phyloP scores from a whole-genome alignment of 2,888 invertebrate species.

The Byasa hedistus region DNA sequence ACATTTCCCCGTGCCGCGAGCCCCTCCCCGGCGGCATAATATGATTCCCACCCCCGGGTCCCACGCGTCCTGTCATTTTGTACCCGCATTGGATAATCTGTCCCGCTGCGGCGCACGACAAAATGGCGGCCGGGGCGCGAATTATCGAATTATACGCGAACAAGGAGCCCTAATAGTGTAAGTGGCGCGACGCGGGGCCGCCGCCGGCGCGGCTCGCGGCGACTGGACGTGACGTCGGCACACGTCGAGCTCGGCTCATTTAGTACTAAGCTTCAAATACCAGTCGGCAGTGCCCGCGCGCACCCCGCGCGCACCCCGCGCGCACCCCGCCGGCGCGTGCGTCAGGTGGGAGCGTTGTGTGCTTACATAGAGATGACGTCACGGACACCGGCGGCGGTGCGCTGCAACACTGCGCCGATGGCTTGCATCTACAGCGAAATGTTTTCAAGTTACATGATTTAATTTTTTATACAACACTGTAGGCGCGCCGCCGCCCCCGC shows the following conservation, averaged over 20 bases:
- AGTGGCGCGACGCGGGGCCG: constrained; percentile 47
- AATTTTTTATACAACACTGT: too few species aligned
- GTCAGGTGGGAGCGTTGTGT: too few species aligned
- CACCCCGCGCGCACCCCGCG: background rate
- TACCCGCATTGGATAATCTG: constrained; percentile 19
- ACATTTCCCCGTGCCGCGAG: background rate
- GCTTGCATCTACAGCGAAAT: too few species aligned
- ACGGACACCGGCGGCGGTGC: too few species aligned
- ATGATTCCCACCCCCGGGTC: constrained; percentile 7
- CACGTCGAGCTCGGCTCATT: background rate
- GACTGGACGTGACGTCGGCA: too few species aligned
- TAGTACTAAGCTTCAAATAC: too few species aligned
- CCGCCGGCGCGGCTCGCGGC: background rate
- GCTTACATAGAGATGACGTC: too few species aligned
- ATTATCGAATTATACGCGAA: constrained; percentile 58
- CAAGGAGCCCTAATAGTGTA: constrained; percentile 62
- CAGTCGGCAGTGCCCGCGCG: too few species aligned
- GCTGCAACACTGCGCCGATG: too few species aligned
- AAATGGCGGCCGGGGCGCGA: constrained; percentile 49
- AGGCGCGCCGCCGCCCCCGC: background rate
- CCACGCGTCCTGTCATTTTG: constrained; percentile 10
- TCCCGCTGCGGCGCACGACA: constrained; percentile 33
- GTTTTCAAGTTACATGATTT: too few species aligned
- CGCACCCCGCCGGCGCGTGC: too few species aligned
- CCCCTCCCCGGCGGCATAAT: constrained; percentile 9